A percentile compares a stretch with the other conserved stretches of the same genome.
phyloP scores from a whole-genome alignment of 2,888 invertebrate species.

The Leptarthrus brevirostris region DNA sequence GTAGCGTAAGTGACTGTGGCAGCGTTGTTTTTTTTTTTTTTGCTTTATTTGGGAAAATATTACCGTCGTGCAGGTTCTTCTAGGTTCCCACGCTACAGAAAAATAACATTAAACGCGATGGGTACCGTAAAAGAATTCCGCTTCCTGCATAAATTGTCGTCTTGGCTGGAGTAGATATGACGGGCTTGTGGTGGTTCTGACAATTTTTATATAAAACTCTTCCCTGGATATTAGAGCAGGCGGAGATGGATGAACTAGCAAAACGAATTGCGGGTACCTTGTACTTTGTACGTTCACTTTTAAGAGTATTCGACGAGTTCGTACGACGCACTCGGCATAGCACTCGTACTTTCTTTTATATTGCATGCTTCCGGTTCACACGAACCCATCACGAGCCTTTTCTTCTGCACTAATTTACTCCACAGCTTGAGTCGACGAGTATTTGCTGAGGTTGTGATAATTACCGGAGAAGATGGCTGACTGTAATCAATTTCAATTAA shows the following conservation, averaged over 20 bases:
- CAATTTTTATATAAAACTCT: conserved; percentile 8
- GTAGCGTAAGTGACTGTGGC: background rate
- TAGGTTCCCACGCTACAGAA: conserved; percentile 46
- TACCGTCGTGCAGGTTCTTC: conserved; percentile 21
- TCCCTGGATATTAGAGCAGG: background rate
- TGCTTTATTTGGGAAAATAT: conserved; percentile 35
- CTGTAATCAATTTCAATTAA: conserved; percentile 55
- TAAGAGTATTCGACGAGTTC: background rate
- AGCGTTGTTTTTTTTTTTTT: too few relatives aligned
- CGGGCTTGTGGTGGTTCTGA: conserved; percentile 18
- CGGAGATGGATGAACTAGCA: conserved; percentile 33
- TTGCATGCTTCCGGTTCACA: conserved; percentile 50
- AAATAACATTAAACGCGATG: conserved; percentile 47
- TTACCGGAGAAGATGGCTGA: conserved; percentile 50
- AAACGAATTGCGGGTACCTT: background rate
- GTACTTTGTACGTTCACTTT: conserved; percentile 28
- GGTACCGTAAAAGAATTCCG: conserved; percentile 53
- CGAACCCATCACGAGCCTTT: conserved; percentile 25
- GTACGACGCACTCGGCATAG: conserved; percentile 39
- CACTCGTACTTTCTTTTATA: conserved; percentile 47
- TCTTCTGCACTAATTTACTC: conserved; percentile 11
- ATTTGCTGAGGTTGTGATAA: conserved; percentile 51
- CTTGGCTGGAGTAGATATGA: conserved; percentile 20
- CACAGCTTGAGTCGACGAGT: conserved; percentile 43
- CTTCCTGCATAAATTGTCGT: conserved; percentile 54